Conservation (phyloP, 2,888 invertebrate genomes). For the Hemicrepidius hirtus region DNA sequence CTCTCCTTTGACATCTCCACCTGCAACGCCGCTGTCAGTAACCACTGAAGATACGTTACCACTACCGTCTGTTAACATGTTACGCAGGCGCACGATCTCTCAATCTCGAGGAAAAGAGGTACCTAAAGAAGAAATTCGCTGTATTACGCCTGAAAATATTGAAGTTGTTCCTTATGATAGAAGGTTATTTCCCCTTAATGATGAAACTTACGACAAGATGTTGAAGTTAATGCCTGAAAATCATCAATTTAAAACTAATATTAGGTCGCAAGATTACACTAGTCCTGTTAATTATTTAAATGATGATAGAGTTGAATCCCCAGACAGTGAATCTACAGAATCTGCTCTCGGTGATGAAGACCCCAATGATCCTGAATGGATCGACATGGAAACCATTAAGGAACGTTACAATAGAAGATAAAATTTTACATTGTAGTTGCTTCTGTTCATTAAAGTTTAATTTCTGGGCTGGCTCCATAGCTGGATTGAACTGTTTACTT, state of each 20-base stretch:
- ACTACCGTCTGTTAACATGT: conserved; percentile 65
- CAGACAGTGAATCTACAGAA: conserved; percentile 73
- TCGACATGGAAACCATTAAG: conserved; percentile 69
- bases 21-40: conserved; percentile 72
- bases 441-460: conserved; percentile 52
- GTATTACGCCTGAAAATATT: conserved; percentile 62
- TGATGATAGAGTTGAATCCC: conserved; percentile 63
- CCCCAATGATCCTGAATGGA: conserved; percentile 92
- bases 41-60: conserved; percentile 51
- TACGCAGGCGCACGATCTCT: conserved; percentile 73
- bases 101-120: conserved; percentile 71
- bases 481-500: conserved; percentile 50
- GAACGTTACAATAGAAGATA: conserved; percentile 69
- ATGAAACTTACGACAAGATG: conserved; percentile 82
- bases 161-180: conserved; percentile 83
- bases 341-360: conserved; percentile 84
- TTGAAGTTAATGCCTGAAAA: conserved; percentile 81
- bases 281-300: conserved; percentile 58
- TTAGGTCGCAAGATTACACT: conserved; percentile 67
- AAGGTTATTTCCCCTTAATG: conserved; percentile 83
- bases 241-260: conserved; percentile 70
- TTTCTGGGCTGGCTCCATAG: conserved; percentile 45
- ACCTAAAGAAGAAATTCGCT: conserved; percentile 64
- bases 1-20: conserved; percentile 73
- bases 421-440: conserved; percentile 53